Percentiles rank a stretch among this genome's conserved stretches.
Conservation (phyloP, 2,113 vertebrate species). For the Gadus macrocephalus region DNA sequence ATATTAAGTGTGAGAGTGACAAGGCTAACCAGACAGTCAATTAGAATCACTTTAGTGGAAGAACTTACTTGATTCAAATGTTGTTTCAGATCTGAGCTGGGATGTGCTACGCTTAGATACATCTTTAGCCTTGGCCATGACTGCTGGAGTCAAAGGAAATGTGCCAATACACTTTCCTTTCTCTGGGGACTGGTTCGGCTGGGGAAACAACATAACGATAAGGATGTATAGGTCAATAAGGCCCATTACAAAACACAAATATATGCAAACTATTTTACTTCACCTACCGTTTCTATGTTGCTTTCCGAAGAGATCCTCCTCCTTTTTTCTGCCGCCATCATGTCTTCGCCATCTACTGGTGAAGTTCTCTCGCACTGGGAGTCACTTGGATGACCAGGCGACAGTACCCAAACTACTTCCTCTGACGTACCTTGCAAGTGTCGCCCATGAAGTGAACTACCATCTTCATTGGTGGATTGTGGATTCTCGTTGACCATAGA, state of each 20-base stretch:
- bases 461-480: conserved; percentile 31
- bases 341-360: conserved; percentile 51
- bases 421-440: conserved; percentile 38
- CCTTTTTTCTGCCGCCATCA: conserved; percentile 43
- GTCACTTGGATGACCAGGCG: neutral
- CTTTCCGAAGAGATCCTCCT: conserved; percentile 14
- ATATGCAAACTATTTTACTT: neutral
- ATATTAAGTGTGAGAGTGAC: neutral
- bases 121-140: conserved; percentile 61
- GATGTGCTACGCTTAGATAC: conserved; percentile 71
- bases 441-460: conserved; percentile 16
- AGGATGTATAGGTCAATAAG: neutral
- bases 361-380: conserved; percentile 56
- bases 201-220: conserved; percentile 5
- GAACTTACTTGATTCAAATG: conserved; percentile 74
- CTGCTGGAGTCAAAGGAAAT: conserved; percentile 32
- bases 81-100: conserved; percentile 75
- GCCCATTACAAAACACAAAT: neutral
- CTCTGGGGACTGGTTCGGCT: conserved; percentile 22
- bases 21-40: neutral
- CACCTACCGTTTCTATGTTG: conserved; percentile 36
- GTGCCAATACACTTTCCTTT: conserved; percentile 42
- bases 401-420: conserved; percentile 36
- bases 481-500: conserved; percentile 54
- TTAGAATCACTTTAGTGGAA: neutral